Percentiles rank a stretch among this genome's conserved stretches.
Evolutionary conservation across 2,888 invertebrate genomes (phyloP).

Genomic region (Steromphala cineraria): DNA sequence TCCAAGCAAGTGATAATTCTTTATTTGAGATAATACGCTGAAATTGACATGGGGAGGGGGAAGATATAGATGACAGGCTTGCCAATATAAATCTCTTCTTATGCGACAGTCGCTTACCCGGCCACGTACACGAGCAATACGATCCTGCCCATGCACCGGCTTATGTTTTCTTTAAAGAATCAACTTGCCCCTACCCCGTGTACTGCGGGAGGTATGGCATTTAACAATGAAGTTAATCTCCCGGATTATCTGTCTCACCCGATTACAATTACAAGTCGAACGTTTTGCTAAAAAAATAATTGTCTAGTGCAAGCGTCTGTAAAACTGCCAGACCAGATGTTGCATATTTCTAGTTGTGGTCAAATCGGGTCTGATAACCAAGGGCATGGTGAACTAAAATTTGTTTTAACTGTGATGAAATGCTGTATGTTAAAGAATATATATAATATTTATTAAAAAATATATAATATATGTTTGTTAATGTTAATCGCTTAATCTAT

Average conservation of each 20-base stretch:
- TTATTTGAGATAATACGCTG: conserved; percentile 6
- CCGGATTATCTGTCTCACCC: neutral
- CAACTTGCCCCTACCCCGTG: neutral
- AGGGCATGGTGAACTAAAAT: too few relatives aligned
- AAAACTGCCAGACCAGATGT: too few relatives aligned
- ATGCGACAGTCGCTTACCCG: neutral
- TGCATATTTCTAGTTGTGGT: too few relatives aligned
- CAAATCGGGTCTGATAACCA: too few relatives aligned
- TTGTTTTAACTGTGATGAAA: too few relatives aligned
- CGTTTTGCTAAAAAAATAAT: neutral
- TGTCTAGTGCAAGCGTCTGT: too few relatives aligned
- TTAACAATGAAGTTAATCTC: conserved; percentile 6
- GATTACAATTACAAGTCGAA: neutral
- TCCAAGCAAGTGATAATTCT: neutral
- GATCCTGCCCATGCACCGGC: neutral
- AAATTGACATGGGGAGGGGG: conserved; percentile 15
- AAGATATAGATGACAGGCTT: neutral
- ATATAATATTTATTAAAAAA: too few relatives aligned
- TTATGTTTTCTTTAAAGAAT: neutral
- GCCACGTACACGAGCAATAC: neutral
- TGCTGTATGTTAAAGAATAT: too few relatives aligned
- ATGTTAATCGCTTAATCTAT: too few relatives aligned
- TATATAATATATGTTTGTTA: too few relatives aligned
- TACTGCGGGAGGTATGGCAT: neutral
- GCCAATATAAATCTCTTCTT: neutral